These are phyloP conservation scores for Frankliniella intonsa DNA, from an alignment of 2,888 invertebrate genomes.

Conservation along the genomic window DNA sequence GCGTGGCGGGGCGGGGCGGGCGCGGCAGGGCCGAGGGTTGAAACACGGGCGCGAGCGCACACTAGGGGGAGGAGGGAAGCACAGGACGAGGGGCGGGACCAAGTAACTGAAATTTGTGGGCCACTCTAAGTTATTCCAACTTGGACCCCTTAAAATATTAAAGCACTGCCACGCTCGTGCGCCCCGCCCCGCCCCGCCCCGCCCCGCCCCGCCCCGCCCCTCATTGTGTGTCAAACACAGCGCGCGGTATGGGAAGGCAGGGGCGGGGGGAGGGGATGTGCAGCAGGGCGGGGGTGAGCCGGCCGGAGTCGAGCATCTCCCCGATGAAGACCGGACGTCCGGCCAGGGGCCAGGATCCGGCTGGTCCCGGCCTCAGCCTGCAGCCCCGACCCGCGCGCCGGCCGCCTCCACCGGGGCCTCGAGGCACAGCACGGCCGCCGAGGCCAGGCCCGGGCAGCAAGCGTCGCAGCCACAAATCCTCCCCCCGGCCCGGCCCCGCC, in stretches of 20 bases:
- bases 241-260: background rate
- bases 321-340: too few species aligned
- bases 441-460: too few species aligned
- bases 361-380: background rate
- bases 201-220: background rate
- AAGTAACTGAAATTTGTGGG: constrained; percentile 17
- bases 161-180: background rate
- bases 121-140: constrained; percentile 17
- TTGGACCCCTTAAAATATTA: constrained; percentile 3
- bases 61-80: background rate
- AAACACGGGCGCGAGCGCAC: too few species aligned
- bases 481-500: background rate
- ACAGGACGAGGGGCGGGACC: background rate
- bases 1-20: background rate
- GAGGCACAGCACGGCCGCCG: too few species aligned
- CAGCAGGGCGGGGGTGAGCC: too few species aligned
- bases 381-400: background rate
- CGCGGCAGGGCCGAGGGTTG: too few species aligned
- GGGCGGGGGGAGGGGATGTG: background rate
- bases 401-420: too few species aligned
- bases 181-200: background rate
- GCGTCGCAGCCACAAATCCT: too few species aligned
- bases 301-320: too few species aligned
- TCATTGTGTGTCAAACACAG: background rate
- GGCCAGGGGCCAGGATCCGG: background rate